These are phyloP conservation scores for Salmo trutta DNA, from an alignment of 2,797 vertebrate species.

Conservation along the genomic window DNA sequence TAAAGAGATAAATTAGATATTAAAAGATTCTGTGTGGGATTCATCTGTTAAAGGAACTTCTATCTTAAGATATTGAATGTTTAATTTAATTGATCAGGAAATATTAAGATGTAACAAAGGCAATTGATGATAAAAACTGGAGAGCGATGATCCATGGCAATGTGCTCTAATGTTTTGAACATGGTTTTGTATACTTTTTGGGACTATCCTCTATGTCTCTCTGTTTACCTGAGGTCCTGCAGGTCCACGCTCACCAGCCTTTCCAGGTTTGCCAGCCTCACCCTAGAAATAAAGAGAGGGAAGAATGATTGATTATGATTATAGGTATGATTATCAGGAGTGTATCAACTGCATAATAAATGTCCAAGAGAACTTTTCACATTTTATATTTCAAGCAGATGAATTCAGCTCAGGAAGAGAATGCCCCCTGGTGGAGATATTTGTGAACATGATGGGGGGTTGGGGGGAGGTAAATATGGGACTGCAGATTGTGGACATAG, in stretches of 20 bases:
- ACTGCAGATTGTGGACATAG: no score
- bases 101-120: neutral
- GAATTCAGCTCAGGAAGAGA: neutral
- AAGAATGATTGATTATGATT: neutral
- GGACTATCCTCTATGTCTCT: neutral
- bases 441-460: no score
- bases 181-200: neutral
- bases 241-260: conserved; percentile 89
- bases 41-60: neutral
- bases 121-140: neutral
- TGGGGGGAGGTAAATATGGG: neutral
- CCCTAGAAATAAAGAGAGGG: conserved; percentile 75
- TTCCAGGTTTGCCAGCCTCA: conserved; percentile 91
- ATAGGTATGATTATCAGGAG: neutral
- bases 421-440: no score
- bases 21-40: neutral
- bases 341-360: neutral
- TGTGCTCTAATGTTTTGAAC: neutral
- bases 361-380: no score
- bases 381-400: neutral
- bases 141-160: neutral
- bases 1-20: conserved; percentile 16
- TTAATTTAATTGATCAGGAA: neutral
- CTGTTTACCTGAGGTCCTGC: conserved; percentile 88
- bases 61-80: neutral